Base-by-base conservation (phyloP, 2,113 vertebrate species). In the Eonycteris spelaea region DNA sequence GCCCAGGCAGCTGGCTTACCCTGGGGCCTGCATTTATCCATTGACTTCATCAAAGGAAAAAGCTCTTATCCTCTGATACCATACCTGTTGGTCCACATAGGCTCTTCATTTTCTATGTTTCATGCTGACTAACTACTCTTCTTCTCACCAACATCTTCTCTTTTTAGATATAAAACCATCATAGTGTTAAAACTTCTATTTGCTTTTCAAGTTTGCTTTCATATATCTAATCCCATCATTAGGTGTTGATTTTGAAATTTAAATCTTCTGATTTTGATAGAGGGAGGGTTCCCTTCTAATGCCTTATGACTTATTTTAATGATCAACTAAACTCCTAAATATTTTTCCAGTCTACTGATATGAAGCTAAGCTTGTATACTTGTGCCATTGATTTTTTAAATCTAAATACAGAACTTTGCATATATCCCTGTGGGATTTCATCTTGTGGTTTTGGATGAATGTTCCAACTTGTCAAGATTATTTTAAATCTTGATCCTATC, bases 401-500 rank as follows among this genome's bases (percentile, higher is more conserved):
- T 83, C 33, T 70, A 80, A 95, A 90, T 12, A 68, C 14, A 14
- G 13, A 82, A 68, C 26, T 78, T 78, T 48, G 5, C 35, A 45
- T 70, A 53, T 87, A 67, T 71, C 40, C n/a, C 59, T 61, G 9
- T 82, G 53, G 61, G 38, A 90, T 85, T 79, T 92, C 63, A 85
- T 80, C 65, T 71, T 85, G 84, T 82, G 65, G 70, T 71, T 94
- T 92, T 30, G 45, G 22, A 79, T 65, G 57, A 83, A 8, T 61
- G 79, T 65, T 84, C 75, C 35, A 67, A 16, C 65, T 79, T 87
- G 43, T 90, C 70, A 78, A 93, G 63, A 86, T 67, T 91, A 70
- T 71, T 90, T 94, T 83, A 79, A 74, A 79, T 90, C 68, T 65
- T 91, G 73, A 92, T 68, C 55, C 57, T 89, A 30, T 93, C 28